Evolutionary conservation across 2,888 invertebrate species (phyloP), one percentile per base, ranked within the genome.

Genomic region (Aphidoletes aphidimyza): DNA sequence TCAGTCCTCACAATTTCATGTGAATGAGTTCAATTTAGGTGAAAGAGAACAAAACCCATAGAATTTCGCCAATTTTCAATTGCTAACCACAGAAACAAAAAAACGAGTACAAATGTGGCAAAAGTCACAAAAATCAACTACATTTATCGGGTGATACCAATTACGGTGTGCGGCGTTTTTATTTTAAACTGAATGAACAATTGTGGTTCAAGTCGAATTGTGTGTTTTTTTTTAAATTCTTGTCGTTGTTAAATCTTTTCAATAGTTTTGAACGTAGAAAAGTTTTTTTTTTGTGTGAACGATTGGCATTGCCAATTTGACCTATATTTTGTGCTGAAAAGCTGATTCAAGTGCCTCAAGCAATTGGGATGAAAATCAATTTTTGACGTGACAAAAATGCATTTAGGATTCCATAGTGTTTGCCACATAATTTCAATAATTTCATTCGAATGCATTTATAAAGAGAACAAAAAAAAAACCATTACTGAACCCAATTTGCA

Each of bases 1-100:
- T 22, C 69, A 30, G 11, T n/a, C n/a, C n/a, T n/a, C n/a, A n/a
- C 69, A 14, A 69, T 69, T 69, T 69, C 69, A 69, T 69, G 69
- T 69, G 69, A 69, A 69, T 69, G 34, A 14, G 69, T 69, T 69
- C 69, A 69, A 69, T 69, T 69, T 69, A 30, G 69, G 14, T 22
- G 22, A 54, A n/a, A 47, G 54, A 54, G 54, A 54, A 47, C 19
- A 19, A 47, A 54, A n/a, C n/a, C 54, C 54, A 22, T 22, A 54
- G 54, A 54, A 54, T 54, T 39, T 39, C 39, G 39, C 17, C 17
- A 17, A 17, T 2, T 47, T 54, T 54, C 22, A 14, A 22, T 54
- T 14, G 30, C 26, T 2, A 30, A 26, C 8, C n/a, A 26, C n/a
- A 54, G 5, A 54, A 54, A 22, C 2, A 54, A 2, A 54, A 3